Percentiles rank a stretch among this genome's conserved stretches.
Evolutionary conservation across 1,140 invertebrate species (phyloP).

Genomic region (Cydia strobilella): DNA sequence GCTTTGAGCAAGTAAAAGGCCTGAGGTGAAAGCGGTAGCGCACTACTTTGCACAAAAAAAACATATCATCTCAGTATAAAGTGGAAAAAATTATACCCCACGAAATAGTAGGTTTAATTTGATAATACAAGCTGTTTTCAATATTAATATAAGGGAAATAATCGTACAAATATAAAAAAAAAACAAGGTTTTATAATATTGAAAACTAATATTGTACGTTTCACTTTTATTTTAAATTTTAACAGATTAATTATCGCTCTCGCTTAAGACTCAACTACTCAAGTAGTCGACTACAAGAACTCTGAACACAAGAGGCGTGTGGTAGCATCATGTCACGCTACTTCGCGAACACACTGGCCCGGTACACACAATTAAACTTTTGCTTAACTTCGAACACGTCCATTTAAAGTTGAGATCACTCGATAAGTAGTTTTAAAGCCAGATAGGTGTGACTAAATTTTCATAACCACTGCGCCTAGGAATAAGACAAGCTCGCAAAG

Average conservation of each 20-base stretch:
- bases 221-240: no score
- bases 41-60: background rate
- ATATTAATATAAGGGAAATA: no score
- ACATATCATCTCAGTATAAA: no score
- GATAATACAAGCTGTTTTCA: no score
- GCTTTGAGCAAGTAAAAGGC: background rate
- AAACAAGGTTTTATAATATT: no score
- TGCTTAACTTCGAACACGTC: background rate
- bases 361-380: conserved; percentile 9
- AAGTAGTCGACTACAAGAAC: background rate
- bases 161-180: no score
- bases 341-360: background rate
- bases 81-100: no score
- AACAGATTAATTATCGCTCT: background rate
- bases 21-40: background rate
- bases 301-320: background rate
- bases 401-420: background rate
- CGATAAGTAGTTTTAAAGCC: background rate
- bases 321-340: background rate
- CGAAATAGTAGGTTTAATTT: no score
- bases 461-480: no score
- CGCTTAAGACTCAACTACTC: background rate
- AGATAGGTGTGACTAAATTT: background rate
- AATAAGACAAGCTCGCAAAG: no score
- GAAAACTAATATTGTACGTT: no score